Conservation (phyloP, 2,888 invertebrate genomes). For the Priapulus caudatus region DNA sequence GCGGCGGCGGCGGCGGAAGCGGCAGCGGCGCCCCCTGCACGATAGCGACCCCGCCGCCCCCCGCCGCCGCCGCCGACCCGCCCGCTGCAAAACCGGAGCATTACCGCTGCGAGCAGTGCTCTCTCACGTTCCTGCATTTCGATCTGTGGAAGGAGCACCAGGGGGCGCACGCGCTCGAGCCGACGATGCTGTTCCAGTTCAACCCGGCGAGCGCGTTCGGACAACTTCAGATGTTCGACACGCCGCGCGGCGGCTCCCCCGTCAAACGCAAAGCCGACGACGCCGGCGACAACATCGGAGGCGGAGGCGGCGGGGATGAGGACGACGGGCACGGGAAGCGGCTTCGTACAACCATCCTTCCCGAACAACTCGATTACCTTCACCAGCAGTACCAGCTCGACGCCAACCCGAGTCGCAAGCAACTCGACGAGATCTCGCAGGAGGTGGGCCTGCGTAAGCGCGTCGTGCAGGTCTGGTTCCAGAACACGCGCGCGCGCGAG, state of each 20-base stretch:
- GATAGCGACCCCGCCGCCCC: not conserved
- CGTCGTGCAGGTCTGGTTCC: conserved; percentile 96
- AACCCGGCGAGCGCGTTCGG: conserved; percentile 43
- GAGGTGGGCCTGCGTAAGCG: conserved; percentile 92
- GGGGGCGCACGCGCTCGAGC: conserved; percentile 87
- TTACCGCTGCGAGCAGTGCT: conserved; percentile 91
- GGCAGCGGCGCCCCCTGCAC: not conserved
- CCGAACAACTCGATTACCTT: conserved; percentile 91
- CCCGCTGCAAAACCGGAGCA: too few species aligned
- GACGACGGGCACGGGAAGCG: conserved; percentile 71
- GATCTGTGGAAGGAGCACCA: conserved; percentile 92
- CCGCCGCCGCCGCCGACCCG: conserved; percentile 5
- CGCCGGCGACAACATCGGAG: conserved; percentile 47
- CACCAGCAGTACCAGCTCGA: conserved; percentile 97
- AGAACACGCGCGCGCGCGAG: conserved; percentile 71
- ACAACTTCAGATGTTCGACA: not conserved
- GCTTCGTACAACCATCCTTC: conserved; percentile 84
- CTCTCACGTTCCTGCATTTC: conserved; percentile 74
- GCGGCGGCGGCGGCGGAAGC: not conserved
- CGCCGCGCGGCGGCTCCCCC: conserved; percentile 4
- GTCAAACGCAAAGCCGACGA: conserved; percentile 11
- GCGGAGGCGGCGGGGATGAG: conserved; percentile 49
- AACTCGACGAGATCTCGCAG: conserved; percentile 83
- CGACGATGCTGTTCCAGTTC: conserved; percentile 57
- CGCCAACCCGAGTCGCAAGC: conserved; percentile 92